Evolutionary conservation across 2,113 vertebrate genomes (phyloP).

Genomic region (Panthera tigris): DNA sequence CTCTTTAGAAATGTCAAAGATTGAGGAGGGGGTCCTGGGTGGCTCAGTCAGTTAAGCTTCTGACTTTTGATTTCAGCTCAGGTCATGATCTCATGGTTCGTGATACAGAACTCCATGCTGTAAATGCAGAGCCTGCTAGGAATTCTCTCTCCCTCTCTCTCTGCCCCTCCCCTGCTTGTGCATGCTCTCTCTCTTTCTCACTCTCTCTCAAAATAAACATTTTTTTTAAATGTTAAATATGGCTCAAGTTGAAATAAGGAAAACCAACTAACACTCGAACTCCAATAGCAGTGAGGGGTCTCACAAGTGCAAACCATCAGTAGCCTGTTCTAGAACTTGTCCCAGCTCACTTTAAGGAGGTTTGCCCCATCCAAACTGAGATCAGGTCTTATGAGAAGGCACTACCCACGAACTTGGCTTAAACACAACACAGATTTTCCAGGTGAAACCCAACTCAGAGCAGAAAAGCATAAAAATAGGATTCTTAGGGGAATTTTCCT

Average conservation of each 20-base stretch:
- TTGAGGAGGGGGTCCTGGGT: too few relatives aligned
- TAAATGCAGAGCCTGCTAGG: too few relatives aligned
- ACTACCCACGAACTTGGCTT: not conserved
- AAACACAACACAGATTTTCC: not conserved
- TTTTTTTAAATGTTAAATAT: not conserved
- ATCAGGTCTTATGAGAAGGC: not conserved
- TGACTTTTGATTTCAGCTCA: too few relatives aligned
- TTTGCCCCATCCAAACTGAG: not conserved
- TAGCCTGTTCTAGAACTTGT: not conserved
- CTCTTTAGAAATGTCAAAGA: slow-evolving; percentile 39
- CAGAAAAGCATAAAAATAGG: slow-evolving; percentile 29
- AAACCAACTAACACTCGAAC: slow-evolving; percentile 2
- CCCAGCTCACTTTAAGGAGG: not conserved
- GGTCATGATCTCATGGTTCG: too few relatives aligned
- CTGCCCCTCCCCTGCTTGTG: too few relatives aligned
- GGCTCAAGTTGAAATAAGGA: slow-evolving; percentile 15
- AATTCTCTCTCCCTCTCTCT: too few relatives aligned
- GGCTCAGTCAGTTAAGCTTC: too few relatives aligned
- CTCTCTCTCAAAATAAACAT: too few relatives aligned
- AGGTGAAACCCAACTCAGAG: not conserved
- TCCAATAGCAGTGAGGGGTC: not conserved
- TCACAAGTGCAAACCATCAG: not conserved
- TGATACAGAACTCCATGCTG: too few relatives aligned
- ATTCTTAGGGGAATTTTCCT: slow-evolving; percentile 10
- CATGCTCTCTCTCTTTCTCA: too few relatives aligned